Base-by-base conservation (phyloP, 2,888 invertebrate genomes). In the Theretra japonica region DNA sequence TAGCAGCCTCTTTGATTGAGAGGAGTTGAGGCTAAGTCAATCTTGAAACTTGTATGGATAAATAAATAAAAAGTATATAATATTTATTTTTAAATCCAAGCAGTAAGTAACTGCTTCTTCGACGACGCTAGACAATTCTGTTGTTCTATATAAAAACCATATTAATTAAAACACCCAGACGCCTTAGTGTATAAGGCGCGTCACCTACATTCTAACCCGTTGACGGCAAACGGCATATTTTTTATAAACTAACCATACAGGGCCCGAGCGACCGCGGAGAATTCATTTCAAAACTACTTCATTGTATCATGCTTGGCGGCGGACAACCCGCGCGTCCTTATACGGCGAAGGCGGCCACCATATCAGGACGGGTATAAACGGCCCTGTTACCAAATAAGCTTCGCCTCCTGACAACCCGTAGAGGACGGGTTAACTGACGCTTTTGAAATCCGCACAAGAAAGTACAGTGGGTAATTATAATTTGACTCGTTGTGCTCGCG, bases 361-460 rank as follows among this genome's bases (percentile, higher is more conserved):
- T 88, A 87, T 84, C 80, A 73, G 88, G 86, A 73, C 73, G 79
- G 80, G 77, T 82, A 77, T 83, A 84, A 85, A 86, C 83, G 86
- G 86, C 81, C 80, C 78, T 86, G 85, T 65, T 41, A 65, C 92
- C 91, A 90, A 91, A 91, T 87, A 86, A 80, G 89, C 80, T 71
- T 72, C 75, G 41, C 41, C 75, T 79, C 83, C 77, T 80, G 83
- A 82, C 86, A 80, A 82, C 85, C 83, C 75, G 83, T 84, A 81
- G 85, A 82, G 75, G 81, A 82, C 85, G 83, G 86, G 85, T 84
- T 85, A 84, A 83, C 82, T 85, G 83, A 86, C 84, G 82, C 82
- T 85, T 87, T 85, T 84, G 86, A 84, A 85, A 85, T 59, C 21
- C 23, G 53, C 48, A 33, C 53, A 60, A 58, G 53, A 53, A 59